Percentiles rank a stretch among this genome's conserved stretches.
These are phyloP conservation scores for Julus scandinavius DNA, from an alignment of 2,888 invertebrate genomes.

Conservation along the genomic window DNA sequence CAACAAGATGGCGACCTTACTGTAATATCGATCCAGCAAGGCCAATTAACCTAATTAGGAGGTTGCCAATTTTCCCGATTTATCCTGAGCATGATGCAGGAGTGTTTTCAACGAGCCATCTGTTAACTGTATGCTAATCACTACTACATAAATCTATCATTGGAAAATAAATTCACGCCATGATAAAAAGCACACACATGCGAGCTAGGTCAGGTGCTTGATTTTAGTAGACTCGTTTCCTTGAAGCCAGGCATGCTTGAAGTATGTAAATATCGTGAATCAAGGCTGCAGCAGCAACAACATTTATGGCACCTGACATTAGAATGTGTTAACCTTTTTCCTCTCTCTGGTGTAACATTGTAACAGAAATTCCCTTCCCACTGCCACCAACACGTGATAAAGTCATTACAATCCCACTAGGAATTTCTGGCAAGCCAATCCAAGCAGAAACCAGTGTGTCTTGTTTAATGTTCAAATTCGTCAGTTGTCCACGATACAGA, in stretches of 20 bases:
- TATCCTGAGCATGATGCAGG: not conserved
- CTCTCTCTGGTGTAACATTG: not conserved
- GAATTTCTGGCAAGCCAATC: not conserved
- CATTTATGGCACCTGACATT: not conserved
- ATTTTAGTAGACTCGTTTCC: not conserved
- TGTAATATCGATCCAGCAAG: not conserved
- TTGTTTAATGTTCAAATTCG: too few relatives aligned
- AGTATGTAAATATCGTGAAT: not conserved
- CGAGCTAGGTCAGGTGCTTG: not conserved
- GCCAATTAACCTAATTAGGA: not conserved
- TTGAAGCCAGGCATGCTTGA: not conserved
- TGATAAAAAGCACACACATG: not conserved
- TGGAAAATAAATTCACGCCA: not conserved
- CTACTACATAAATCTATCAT: not conserved
- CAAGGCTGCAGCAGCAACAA: not conserved
- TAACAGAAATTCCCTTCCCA: not conserved
- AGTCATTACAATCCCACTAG: not conserved
- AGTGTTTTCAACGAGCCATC: not conserved
- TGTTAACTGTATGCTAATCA: conserved; percentile 35
- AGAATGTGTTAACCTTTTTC: too few relatives aligned
- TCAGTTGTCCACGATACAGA: too few relatives aligned
- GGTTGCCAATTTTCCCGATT: conserved; percentile 8
- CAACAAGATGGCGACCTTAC: not conserved
- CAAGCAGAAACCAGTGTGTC: not conserved
- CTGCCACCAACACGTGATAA: not conserved